Conservation (phyloP, 2,797 vertebrate genomes). For the Molossus alvarezi region DNA sequence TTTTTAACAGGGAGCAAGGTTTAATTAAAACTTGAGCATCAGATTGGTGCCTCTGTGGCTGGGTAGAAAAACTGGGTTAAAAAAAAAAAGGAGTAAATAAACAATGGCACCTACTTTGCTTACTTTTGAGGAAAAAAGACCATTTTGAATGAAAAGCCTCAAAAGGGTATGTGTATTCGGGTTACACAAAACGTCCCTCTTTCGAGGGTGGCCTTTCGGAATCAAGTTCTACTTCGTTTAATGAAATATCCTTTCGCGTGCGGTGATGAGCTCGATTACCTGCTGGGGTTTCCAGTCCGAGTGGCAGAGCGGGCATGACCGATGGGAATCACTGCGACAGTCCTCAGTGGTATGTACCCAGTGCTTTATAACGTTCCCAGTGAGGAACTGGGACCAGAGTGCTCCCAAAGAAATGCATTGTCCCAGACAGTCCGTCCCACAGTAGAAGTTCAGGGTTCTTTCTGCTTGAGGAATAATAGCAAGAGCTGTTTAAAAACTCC, state of each 20-base stretch:
- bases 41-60: slow-evolving; percentile 80
- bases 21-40: slow-evolving; percentile 89
- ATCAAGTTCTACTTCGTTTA: slow-evolving; percentile 66
- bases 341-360: slow-evolving; percentile 80
- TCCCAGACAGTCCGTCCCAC: slow-evolving; percentile 56
- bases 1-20: slow-evolving; percentile 87
- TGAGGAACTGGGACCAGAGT: slow-evolving; percentile 70
- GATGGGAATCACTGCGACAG: slow-evolving; percentile 75
- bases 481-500: slow-evolving; percentile 56
- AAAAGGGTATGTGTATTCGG: neutral
- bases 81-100: slow-evolving; percentile 66
- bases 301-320: slow-evolving; percentile 71
- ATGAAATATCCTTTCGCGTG: slow-evolving; percentile 71
- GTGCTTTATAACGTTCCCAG: slow-evolving; percentile 78
- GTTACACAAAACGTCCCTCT: neutral
- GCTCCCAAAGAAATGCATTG: slow-evolving; percentile 71
- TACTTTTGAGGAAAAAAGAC: slow-evolving; percentile 1
- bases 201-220: neutral
- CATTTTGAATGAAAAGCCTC: slow-evolving; percentile 61
- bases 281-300: slow-evolving; percentile 72
- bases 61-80: slow-evolving; percentile 83
- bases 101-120: neutral
- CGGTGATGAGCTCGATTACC: slow-evolving; percentile 72
- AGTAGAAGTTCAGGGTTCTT: slow-evolving; percentile 77
- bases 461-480: neutral